Percentiles rank a stretch among this genome's conserved stretches.
Conservation (phyloP, 2,797 vertebrate species). For the Smutsia temminckii region DNA sequence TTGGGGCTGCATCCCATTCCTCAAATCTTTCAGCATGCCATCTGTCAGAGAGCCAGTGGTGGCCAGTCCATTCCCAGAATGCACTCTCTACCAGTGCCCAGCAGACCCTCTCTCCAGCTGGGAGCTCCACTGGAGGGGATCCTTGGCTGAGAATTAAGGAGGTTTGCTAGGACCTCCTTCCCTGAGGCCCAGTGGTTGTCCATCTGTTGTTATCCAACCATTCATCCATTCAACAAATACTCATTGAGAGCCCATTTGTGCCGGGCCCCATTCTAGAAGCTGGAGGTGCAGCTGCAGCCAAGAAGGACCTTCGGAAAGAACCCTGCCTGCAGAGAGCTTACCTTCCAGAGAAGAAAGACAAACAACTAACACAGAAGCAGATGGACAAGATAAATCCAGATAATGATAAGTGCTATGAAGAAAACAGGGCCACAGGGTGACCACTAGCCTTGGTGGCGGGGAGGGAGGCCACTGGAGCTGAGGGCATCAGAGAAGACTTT, state of each 20-base stretch:
- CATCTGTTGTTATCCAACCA: slow-evolving; percentile 38
- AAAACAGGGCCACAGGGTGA: neutral
- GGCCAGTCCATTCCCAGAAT: neutral
- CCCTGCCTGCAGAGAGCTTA: neutral
- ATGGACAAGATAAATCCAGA: neutral
- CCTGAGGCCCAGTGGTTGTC: neutral
- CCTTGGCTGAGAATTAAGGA: neutral
- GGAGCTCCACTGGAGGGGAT: neutral
- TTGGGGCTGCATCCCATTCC: neutral
- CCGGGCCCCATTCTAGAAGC: neutral
- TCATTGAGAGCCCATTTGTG: neutral
- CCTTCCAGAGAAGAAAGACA: neutral
- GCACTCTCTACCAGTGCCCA: neutral
- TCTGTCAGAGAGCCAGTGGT: neutral
- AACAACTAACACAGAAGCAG: neutral
- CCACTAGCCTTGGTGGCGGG: rapidly evolving
- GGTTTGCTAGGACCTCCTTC: neutral
- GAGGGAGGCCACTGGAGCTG: rapidly evolving
- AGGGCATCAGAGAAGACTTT: neutral
- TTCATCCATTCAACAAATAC: slow-evolving; percentile 77
- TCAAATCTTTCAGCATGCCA: neutral
- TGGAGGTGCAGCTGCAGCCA: rapidly evolving
- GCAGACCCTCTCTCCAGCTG: too few relatives aligned
- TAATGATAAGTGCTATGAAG: slow-evolving; percentile 44
- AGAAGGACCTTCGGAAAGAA: neutral